A percentile compares a stretch with the other conserved stretches of the same genome.
phyloP scores from a whole-genome alignment of 2,888 invertebrate species.

The Girardia tigrina region DNA sequence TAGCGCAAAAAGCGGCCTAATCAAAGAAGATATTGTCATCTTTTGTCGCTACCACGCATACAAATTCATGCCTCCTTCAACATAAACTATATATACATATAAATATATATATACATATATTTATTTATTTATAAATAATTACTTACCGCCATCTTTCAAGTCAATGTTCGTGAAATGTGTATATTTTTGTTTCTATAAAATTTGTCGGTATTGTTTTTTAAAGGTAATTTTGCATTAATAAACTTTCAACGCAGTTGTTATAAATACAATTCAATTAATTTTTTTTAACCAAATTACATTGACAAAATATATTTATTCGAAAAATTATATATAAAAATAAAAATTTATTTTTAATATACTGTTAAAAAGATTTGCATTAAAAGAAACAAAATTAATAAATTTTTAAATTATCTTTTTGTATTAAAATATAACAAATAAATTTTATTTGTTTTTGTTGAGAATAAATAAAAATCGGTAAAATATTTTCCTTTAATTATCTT shows the following conservation, averaged over 20 bases:
- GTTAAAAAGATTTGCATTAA: background rate
- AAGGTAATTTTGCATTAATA: no score
- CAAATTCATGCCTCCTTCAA: conserved; percentile 2
- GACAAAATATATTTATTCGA: no score
- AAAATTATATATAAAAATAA: no score
- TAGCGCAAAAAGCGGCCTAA: conserved; percentile 14
- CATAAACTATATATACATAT: conserved; percentile 17
- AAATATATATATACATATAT: background rate
- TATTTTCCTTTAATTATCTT: background rate
- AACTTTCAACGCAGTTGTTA: no score
- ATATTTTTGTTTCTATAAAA: background rate
- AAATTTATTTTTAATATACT: no score
- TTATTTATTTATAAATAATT: background rate
- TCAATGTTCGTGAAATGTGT: background rate
- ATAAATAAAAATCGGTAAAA: background rate
- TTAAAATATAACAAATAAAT: background rate
- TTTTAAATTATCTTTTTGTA: background rate
- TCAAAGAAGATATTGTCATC: conserved; percentile 23
- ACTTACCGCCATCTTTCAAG: conserved; percentile 11
- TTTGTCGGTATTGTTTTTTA: background rate
- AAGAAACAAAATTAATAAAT: background rate
- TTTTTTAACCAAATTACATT: background rate
- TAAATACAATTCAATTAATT: conserved; percentile 1
- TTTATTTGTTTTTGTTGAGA: background rate
- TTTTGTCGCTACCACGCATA: conserved; percentile 20